Percentiles rank a stretch among this genome's conserved stretches.
phyloP scores from a whole-genome alignment of 1,140 invertebrate genomes.

The Trichonephila inaurata region DNA sequence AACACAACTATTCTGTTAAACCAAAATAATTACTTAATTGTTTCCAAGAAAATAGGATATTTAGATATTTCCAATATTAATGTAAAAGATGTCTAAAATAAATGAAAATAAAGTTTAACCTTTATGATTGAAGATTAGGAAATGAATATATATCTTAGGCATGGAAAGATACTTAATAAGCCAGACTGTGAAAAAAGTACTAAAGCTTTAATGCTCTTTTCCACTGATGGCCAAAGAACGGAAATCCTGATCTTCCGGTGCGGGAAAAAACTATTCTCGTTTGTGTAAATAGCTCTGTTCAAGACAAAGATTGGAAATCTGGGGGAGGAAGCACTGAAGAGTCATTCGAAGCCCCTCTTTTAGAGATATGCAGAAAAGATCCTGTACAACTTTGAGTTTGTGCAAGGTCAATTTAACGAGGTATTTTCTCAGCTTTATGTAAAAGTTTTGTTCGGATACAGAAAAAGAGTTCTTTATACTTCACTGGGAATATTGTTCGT shows the following conservation, averaged over 20 bases:
- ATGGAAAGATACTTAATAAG: background rate
- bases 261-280: slow-evolving; percentile 34
- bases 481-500: background rate
- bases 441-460: background rate
- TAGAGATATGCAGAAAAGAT: background rate
- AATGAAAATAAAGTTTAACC: background rate
- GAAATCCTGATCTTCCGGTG: slow-evolving; percentile 42
- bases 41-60: too few relatives aligned
- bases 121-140: background rate
- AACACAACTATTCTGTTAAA: too few relatives aligned
- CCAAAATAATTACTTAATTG: too few relatives aligned
- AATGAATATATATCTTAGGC: background rate
- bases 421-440: background rate
- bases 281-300: slow-evolving; percentile 49
- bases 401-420: slow-evolving; percentile 13
- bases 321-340: background rate
- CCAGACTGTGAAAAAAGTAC: background rate
- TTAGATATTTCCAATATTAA: too few relatives aligned
- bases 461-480: background rate
- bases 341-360: background rate
- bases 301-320: slow-evolving; percentile 47
- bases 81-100: too few relatives aligned
- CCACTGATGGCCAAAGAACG: slow-evolving; percentile 11
- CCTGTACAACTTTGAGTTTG: background rate
- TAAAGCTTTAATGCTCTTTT: slow-evolving; percentile 48